Evolutionary conservation across 2,888 invertebrate genomes (phyloP), one percentile per base, ranked within the genome.

Genomic region (Pollenia angustigena): DNA sequence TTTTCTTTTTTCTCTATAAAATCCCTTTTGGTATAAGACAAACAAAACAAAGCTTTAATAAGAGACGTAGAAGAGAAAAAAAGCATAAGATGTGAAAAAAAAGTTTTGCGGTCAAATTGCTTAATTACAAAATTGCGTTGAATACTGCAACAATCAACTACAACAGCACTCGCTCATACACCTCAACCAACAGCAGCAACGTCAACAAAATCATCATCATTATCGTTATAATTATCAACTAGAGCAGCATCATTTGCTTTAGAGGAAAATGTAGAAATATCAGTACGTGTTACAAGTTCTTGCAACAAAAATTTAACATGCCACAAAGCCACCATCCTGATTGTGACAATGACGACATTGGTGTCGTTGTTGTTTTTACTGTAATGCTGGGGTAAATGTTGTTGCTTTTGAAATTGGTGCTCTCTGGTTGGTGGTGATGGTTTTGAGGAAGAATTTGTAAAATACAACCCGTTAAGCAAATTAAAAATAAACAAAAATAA

Each of bases 111-210:
- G 90, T 91, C 90, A 90, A 91, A 91, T 90, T 91, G 92, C 91
- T 91, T 92, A 91, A 91, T 91, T 92, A 91, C 90, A 91, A 91
- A 91, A 91, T 90, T 91, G 90, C 90, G 90, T 89, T 88, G 85
- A 86, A 87, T 85, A 84, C 82, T 86, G 85, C 84, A 83, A 76
- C 79, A 82, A 71, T 32, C 74, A 32, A 11, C 69, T 80, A 14
- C 58, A 85, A 12, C 64, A 85, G 40, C 42, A 48, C 48, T 23
- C 2, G 11, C 52, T 14, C 42, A 56, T 14, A 56, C 52, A 68
- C 23, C 58, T 52, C 42, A 60, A 48, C 18, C 60, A 68, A 40
- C 58, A 76, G 44, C 58, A 76, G 44, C 18, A 46, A 54, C 60
- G 69, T 54, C 54, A 52, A 40, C 46, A 69, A 69, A 60, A 40